Percentiles rank a stretch among this genome's conserved stretches.
Evolutionary conservation across 2,113 vertebrate genomes (phyloP).

Genomic region (Leiothrix lutea): DNA sequence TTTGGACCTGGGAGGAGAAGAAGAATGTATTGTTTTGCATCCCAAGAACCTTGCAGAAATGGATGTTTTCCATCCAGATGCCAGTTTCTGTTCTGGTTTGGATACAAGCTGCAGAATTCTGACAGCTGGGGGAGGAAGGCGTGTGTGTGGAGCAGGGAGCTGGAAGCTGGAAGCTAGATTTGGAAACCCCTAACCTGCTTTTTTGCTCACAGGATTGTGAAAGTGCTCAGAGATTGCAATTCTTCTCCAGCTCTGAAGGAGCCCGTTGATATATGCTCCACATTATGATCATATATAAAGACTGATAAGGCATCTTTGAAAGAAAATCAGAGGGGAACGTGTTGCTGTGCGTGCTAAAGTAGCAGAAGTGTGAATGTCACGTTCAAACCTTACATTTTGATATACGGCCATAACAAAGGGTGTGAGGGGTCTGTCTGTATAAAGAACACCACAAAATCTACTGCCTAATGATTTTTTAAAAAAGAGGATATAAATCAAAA

Average conservation of each 20-base stretch:
- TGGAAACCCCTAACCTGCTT: background rate
- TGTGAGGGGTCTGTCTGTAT: constrained; percentile 27
- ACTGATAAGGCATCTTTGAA: constrained; percentile 59
- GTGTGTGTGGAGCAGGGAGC: background rate
- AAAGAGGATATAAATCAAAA: constrained; percentile 54
- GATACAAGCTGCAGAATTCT: background rate
- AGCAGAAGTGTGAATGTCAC: constrained; percentile 39
- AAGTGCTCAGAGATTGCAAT: background rate
- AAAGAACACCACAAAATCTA: constrained; percentile 54
- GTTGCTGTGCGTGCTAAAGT: background rate
- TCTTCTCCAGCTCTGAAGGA: constrained; percentile 34
- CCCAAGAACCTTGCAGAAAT: background rate
- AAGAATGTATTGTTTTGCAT: background rate
- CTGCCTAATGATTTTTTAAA: constrained; percentile 50
- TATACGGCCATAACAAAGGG: background rate
- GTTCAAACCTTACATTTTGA: constrained; percentile 37
- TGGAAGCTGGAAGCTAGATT: background rate
- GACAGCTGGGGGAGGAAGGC: background rate
- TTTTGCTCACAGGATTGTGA: background rate
- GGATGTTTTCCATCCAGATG: background rate
- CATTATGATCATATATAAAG: constrained; percentile 58
- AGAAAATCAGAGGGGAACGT: constrained; percentile 45
- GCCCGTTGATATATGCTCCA: constrained; percentile 37
- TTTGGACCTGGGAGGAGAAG: background rate
- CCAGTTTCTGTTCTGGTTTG: background rate